These are phyloP conservation scores for Lepidurus arcticus DNA, from an alignment of 1,140 invertebrate genomes.

Conservation along the genomic window DNA sequence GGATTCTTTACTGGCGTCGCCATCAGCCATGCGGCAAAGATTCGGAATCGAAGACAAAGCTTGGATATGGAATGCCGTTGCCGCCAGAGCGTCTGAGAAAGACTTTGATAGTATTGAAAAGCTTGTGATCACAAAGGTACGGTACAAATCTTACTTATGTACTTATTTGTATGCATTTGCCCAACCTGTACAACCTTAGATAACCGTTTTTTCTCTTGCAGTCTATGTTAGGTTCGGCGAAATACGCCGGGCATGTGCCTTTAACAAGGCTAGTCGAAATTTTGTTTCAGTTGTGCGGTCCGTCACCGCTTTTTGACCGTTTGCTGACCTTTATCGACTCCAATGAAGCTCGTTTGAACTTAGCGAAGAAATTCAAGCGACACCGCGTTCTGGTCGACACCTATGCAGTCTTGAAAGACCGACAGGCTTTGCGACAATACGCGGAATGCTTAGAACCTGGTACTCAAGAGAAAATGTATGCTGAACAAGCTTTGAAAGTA, in stretches of 20 bases:
- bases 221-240: neutral
- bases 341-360: neutral
- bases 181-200: too few species aligned
- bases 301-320: neutral
- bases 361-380: conserved; percentile 6
- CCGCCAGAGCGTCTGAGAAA: conserved; percentile 2
- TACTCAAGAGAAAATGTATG: neutral
- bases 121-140: neutral
- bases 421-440: neutral
- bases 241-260: neutral
- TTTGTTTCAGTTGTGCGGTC: neutral
- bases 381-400: neutral
- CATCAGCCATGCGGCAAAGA: neutral
- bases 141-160: too few species aligned
- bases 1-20: neutral
- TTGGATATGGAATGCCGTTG: neutral
- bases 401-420: neutral
- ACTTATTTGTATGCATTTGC: too few species aligned
- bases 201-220: neutral
- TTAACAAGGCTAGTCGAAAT: neutral
- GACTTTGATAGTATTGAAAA: neutral
- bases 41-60: conserved; percentile 5
- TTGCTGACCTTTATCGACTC: neutral
- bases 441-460: neutral
- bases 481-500: conserved; percentile 3